Evolutionary conservation across 2,113 vertebrate genomes (phyloP).

Genomic region (Athene cunicularia): DNA sequence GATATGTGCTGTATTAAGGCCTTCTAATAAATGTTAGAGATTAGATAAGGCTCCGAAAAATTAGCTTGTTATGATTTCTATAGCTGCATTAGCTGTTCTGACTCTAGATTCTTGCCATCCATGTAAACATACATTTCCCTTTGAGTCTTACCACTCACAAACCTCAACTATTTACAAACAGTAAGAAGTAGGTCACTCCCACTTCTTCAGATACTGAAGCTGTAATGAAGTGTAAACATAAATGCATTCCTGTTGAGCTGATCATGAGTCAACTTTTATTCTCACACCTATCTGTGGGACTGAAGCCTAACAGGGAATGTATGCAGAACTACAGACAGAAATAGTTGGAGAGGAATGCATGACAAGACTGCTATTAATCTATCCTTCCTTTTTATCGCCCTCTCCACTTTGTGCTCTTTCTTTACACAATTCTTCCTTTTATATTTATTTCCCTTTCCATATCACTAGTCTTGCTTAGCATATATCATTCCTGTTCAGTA

Average conservation of each 20-base stretch:
- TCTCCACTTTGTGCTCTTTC: not conserved
- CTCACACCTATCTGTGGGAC: not conserved
- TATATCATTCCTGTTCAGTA: not conserved
- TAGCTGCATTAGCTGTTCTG: not conserved
- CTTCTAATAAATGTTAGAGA: not conserved
- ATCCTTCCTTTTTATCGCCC: not conserved
- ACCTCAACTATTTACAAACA: conserved; percentile 62
- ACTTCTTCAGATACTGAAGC: conserved; percentile 32
- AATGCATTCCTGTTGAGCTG: conserved; percentile 11
- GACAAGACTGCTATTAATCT: not conserved
- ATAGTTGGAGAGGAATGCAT: not conserved
- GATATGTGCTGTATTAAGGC: not conserved
- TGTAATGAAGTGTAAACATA: conserved; percentile 14
- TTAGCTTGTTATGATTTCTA: not conserved
- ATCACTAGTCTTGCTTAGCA: not conserved
- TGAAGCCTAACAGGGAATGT: not conserved
- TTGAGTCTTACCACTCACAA: not conserved
- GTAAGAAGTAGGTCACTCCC: conserved; percentile 52
- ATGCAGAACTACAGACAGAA: not conserved
- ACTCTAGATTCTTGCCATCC: not conserved
- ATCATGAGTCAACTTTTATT: conserved; percentile 26
- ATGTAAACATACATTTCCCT: not conserved
- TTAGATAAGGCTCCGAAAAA: not conserved
- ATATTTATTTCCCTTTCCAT: not conserved
- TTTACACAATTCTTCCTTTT: not conserved